Evolutionary conservation across 2,113 vertebrate genomes (phyloP), one percentile per base, ranked within the genome.

Genomic region (Mesocricetus auratus): DNA sequence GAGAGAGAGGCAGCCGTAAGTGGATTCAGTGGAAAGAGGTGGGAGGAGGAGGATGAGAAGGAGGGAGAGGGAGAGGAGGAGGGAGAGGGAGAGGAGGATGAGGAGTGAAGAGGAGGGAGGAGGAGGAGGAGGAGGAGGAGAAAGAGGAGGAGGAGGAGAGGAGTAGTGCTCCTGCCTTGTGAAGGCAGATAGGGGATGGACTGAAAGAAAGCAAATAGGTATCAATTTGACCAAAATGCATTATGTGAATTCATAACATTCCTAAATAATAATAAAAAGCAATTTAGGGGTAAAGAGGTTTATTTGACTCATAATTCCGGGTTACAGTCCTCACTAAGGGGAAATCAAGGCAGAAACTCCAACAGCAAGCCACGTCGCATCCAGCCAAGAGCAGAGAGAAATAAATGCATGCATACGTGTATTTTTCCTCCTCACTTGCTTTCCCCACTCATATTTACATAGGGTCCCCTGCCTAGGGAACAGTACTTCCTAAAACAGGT

Each of bases 81-180:
- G 24, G 5, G 29, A 12, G 22, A 45, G 10, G 42, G 47, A 1
- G 3, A 50, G 3, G 31, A 39, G 36, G 10, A 82, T 0, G 1
- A 53, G 4, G 4, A 82, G 1, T n/a, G n/a, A n/a, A 47, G 3
- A 42, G 71, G 21, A 74, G 2, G 21, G 12, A 22, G 1, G 15
- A 8, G 39, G 4, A 69, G 13, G 13, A 68, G 66, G 3, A 26
- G 21, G 24, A 75, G 24, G 5, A 45, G 24, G 22, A 45, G 10
- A 26, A 77, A 1, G 3, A 50, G 3, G 31, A 39, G 36, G 10
- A 82, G 1, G 1, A 53, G 4, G 4, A 82, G 1, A 31, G 15
- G 5, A 42, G n/a, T 42, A 45, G 16, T 85, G 39, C 0, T 83
- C 24, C n/a, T 83, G 22, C 24, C 24, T 83, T 62, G 58, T 56